These are phyloP conservation scores for Nasua narica DNA, from an alignment of 2,797 vertebrate genomes.

Conservation along the genomic window DNA sequence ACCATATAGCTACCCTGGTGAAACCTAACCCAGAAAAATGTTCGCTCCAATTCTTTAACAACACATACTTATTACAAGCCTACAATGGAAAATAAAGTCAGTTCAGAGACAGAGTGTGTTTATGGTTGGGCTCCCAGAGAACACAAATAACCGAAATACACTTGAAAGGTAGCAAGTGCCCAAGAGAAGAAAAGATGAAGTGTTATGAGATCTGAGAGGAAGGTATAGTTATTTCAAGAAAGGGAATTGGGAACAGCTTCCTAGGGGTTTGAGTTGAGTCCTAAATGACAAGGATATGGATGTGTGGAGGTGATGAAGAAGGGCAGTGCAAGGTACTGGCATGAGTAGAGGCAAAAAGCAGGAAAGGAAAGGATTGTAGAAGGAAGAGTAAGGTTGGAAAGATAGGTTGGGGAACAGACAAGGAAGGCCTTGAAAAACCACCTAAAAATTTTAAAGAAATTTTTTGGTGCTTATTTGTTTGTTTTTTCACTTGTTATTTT, in stretches of 20 bases:
- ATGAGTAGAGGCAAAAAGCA: background rate
- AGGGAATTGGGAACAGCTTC: background rate
- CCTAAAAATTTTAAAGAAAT: background rate
- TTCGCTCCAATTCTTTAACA: slow-evolving; percentile 33
- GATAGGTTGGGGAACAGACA: background rate
- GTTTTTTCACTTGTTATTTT: background rate
- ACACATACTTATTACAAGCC: slow-evolving; percentile 35
- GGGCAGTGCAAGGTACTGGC: background rate
- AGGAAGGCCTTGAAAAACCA: background rate
- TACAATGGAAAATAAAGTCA: slow-evolving; percentile 30
- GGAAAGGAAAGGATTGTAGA: background rate
- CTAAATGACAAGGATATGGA: background rate
- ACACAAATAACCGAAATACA: background rate
- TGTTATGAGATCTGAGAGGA: background rate
- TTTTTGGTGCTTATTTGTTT: background rate
- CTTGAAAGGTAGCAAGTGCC: background rate
- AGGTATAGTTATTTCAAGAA: background rate
- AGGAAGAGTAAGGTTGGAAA: background rate
- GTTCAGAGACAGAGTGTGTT: background rate
- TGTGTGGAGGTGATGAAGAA: background rate
- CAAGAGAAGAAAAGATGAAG: background rate
- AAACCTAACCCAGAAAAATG: slow-evolving; percentile 55
- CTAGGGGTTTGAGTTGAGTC: background rate
- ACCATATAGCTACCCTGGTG: background rate
- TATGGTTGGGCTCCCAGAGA: background rate